These are phyloP conservation scores for Monopis laevigella DNA, from an alignment of 2,888 invertebrate species.

Conservation along the genomic window DNA sequence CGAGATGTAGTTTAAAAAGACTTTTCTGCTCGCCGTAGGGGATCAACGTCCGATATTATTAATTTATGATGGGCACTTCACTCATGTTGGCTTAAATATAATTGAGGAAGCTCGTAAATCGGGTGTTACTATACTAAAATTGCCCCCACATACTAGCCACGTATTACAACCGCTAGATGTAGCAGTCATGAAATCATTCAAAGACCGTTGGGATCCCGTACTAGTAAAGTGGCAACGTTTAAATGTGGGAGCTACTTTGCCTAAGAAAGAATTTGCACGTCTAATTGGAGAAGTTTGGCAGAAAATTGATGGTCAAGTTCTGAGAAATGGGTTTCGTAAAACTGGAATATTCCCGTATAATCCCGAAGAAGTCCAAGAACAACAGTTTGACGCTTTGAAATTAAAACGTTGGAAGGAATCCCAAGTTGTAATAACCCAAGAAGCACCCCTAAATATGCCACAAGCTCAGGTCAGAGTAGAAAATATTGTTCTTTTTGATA, in stretches of 20 bases:
- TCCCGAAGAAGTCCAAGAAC: constrained; percentile 16
- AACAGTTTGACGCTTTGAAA: constrained; percentile 17
- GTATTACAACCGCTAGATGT: constrained; percentile 14
- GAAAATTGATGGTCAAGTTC: constrained; percentile 18
- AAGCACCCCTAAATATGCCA: neutral
- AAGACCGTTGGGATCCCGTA: constrained; percentile 16
- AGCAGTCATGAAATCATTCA: constrained; percentile 19
- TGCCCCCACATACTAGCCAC: constrained; percentile 17
- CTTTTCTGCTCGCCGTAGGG: constrained; percentile 17
- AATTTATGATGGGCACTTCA: constrained; percentile 17
- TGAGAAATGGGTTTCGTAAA: constrained; percentile 23
- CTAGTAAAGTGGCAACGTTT: constrained; percentile 18
- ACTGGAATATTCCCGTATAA: constrained; percentile 24
- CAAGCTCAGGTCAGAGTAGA: neutral
- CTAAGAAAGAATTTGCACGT: constrained; percentile 22
- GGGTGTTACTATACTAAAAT: constrained; percentile 11
- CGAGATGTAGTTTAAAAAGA: constrained; percentile 22
- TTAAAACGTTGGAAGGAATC: constrained; percentile 16
- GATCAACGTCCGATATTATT: constrained; percentile 18
- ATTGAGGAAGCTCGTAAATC: constrained; percentile 11
- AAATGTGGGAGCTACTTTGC: constrained; percentile 17
- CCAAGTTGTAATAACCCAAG: too few relatives aligned
- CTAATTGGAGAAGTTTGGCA: constrained; percentile 22
- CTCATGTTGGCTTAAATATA: constrained; percentile 6
- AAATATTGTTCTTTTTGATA: too few relatives aligned